phyloP scores from a whole-genome alignment of 2,113 vertebrate genomes.

The Oryctolagus cuniculus region mOryCun1.1 NC_091433.1:160748001-160748500 shows the following conservation, averaged over 20 bases:
- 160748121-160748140: constrained; percentile 3
- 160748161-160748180: constrained; percentile 42
- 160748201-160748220: constrained; percentile 14
- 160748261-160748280: not conserved
- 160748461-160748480: not conserved
- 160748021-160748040: not conserved
- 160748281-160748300: constrained; percentile 10
- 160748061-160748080: not conserved
- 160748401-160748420: not conserved
- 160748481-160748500: not conserved
- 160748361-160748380: not conserved
- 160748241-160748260: not conserved
- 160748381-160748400: not conserved
- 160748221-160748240: not conserved
- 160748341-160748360: not conserved
- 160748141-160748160: not conserved
- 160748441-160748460: not conserved
- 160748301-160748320: not conserved
- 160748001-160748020: not conserved
- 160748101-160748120: constrained; percentile 32
- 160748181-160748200: not conserved
- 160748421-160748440: not conserved
- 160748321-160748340: not conserved
- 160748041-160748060: not conserved
- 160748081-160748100: constrained; percentile 19